A percentile compares a stretch with the other conserved stretches of the same genome.
Evolutionary conservation across 2,113 vertebrate species (phyloP).

Genomic region (Sitta europaea): DNA sequence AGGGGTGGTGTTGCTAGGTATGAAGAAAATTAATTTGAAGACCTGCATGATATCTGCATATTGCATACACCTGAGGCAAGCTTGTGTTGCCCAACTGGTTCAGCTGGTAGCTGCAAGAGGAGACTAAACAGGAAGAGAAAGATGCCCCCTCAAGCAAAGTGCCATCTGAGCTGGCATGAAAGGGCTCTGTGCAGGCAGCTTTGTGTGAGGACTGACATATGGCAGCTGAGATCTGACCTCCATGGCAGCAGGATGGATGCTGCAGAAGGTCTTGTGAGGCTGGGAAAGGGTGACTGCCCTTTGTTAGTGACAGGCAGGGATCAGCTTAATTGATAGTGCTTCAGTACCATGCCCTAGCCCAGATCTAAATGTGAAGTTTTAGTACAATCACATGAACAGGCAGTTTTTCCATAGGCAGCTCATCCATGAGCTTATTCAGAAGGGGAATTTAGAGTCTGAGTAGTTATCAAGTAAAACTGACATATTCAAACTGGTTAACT

Average conservation of each 20-base stretch:
- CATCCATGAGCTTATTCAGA: background rate
- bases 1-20: background rate
- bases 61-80: background rate
- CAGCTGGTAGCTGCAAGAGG: background rate
- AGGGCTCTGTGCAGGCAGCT: background rate
- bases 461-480: background rate
- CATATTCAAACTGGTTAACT: background rate
- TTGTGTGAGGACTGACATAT: background rate
- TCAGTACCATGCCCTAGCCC: background rate
- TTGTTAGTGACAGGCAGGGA: background rate
- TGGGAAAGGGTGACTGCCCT: background rate
- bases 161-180: background rate
- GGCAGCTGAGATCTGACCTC: background rate
- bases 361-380: background rate
- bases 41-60: background rate
- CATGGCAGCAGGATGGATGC: background rate
- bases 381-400: background rate
- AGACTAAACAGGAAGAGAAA: background rate
- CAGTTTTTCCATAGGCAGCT: background rate
- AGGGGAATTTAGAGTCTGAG: background rate
- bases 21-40: background rate
- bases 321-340: background rate
- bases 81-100: background rate
- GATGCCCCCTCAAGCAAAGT: background rate
- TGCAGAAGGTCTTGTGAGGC: background rate